phyloP scores from a whole-genome alignment of 2,888 invertebrate genomes.

The Diarsia dahlii region DNA sequence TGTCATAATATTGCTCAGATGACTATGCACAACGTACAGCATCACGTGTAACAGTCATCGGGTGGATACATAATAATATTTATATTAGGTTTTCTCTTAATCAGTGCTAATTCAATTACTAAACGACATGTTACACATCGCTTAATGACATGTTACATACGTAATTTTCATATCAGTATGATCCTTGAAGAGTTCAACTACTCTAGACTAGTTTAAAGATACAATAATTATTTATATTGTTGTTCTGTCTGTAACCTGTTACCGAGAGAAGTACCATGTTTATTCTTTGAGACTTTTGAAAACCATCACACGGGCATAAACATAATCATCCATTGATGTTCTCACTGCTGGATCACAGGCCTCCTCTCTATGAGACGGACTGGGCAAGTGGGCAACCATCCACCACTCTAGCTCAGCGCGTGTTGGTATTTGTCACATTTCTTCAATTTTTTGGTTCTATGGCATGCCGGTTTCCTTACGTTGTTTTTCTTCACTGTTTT shows the following conservation, averaged over 20 bases:
- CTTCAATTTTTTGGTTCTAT: too few relatives aligned
- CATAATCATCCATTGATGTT: too few relatives aligned
- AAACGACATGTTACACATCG: too few relatives aligned
- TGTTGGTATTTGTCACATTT: background rate
- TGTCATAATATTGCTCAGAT: background rate
- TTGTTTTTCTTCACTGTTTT: too few relatives aligned
- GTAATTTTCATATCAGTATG: background rate
- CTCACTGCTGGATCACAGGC: background rate
- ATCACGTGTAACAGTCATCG: background rate
- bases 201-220: too few relatives aligned
- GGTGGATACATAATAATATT: background rate
- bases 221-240: background rate
- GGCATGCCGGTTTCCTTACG: too few relatives aligned
- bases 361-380: background rate
- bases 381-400: too few relatives aligned
- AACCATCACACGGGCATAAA: too few relatives aligned
- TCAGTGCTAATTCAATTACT: conserved; percentile 38
- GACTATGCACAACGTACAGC: background rate
- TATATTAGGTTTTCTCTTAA: conserved; percentile 7
- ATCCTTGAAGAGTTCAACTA: conserved; percentile 5
- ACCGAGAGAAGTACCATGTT: background rate
- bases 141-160: background rate
- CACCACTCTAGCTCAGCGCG: background rate
- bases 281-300: too few relatives aligned
- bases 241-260: too few relatives aligned